Evolutionary conservation across 2,888 invertebrate genomes (phyloP), one percentile per base, ranked within the genome.

Genomic region (Rotaria magnacalcarata): DNA sequence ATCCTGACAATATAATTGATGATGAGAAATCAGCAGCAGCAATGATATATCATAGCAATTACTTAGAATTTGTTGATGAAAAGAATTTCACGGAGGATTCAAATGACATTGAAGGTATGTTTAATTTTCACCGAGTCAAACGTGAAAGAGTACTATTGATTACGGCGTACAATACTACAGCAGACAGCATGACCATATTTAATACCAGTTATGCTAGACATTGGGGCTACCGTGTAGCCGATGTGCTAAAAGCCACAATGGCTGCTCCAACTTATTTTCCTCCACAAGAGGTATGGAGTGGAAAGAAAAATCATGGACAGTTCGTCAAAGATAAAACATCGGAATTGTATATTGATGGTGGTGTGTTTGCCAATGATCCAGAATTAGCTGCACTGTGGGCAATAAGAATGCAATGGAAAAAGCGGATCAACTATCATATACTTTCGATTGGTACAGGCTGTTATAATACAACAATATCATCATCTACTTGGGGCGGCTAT

Each of bases 331-430:
- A 21, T 3, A 21, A 21, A 8, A 7, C 19, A 6, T 5, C 67
- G 0, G 67, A 67, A 67, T 34, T 67, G 34, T 41, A 27, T 34
- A 41, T 67, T 34, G 67, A 67, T 67, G 67, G 67, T 19, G 67
- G 67, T 67, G 19, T 67, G 6, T 67, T 67, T 19, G 67, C 67
- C 27, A 67, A 67, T 67, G 67, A 67, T 67, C 67, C 67, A 16
- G 67, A 67, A 67, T 34, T 67, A 67, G 6, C 34, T 16, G 67
- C 67, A 67, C 7, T 67, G 6, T 34, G 67, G 67, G 34, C 67
- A 16, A 67, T 67, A 34, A 34, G 67, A 67, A 67, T 67, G 67
- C 67, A 67, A 67, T 67, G 67, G 67, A 67, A 67, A 67, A 67
- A 67, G 19, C 34, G 5, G 16, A 34, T 34, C 14, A 67, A 67